phyloP scores from a whole-genome alignment of 2,888 invertebrate species.

The Acleris literana region DNA sequence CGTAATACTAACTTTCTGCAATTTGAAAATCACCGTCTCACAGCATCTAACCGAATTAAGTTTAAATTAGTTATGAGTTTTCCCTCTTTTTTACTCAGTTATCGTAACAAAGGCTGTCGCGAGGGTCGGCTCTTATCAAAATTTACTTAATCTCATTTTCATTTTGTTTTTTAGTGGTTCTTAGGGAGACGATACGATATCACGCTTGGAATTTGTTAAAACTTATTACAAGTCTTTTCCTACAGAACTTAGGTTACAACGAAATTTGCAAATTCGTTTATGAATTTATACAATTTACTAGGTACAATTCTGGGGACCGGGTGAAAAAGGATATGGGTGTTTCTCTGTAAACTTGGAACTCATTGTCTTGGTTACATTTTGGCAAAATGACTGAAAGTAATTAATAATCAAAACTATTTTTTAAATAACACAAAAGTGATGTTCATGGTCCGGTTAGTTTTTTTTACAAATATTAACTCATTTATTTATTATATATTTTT shows the following conservation, averaged over 20 bases:
- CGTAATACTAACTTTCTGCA: slow-evolving; percentile 25
- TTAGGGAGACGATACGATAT: not conserved
- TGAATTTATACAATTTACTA: too few relatives aligned
- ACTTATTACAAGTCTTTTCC: not conserved
- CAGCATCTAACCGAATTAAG: slow-evolving; percentile 45
- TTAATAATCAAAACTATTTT: too few relatives aligned
- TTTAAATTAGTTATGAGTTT: slow-evolving; percentile 48
- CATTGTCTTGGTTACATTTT: too few relatives aligned
- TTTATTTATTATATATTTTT: too few relatives aligned
- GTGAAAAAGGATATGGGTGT: too few relatives aligned
- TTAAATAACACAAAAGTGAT: too few relatives aligned
- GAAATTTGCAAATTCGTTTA: too few relatives aligned
- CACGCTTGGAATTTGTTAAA: not conserved
- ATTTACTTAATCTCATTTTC: slow-evolving; percentile 38
- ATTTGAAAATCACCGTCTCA: slow-evolving; percentile 42
- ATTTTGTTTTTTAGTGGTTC: slow-evolving; percentile 18
- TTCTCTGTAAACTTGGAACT: too few relatives aligned
- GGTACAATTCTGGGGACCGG: too few relatives aligned
- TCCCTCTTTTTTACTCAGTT: slow-evolving; percentile 38
- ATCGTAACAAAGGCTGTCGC: slow-evolving; percentile 36
- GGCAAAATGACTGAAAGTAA: too few relatives aligned
- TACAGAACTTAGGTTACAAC: not conserved
- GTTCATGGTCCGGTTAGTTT: too few relatives aligned
- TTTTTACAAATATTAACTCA: too few relatives aligned
- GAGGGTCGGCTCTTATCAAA: slow-evolving; percentile 35